phyloP scores from a whole-genome alignment of 23 tunicate genomes.

The Trididemnum nubilum region DNA sequence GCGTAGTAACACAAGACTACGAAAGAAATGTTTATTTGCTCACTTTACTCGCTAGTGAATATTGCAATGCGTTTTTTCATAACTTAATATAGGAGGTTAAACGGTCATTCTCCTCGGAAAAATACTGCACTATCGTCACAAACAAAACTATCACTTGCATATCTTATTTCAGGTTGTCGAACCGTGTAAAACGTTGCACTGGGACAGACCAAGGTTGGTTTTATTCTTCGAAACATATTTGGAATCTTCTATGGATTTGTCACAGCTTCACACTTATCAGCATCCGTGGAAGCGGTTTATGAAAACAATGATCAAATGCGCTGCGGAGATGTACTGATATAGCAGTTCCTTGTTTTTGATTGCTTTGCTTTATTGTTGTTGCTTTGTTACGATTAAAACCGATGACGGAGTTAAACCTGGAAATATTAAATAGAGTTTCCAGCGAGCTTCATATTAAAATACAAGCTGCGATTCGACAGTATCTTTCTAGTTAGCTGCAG shows the following conservation, averaged over 20 bases:
- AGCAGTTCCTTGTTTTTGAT: background rate
- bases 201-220: conserved; percentile 21
- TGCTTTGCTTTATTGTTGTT: background rate
- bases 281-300: conserved; percentile 47
- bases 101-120: too few species aligned
- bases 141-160: too few species aligned
- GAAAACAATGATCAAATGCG: conserved; percentile 36
- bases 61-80: too few species aligned
- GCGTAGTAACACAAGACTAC: too few species aligned
- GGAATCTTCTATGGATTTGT: conserved; percentile 4
- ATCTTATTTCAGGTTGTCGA: conserved; percentile 45
- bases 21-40: too few species aligned
- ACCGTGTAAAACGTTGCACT: conserved; percentile 37
- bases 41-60: too few species aligned
- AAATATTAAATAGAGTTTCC: too few species aligned
- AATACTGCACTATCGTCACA: too few species aligned
- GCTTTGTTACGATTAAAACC: conserved; percentile 53
- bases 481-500: too few species aligned
- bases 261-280: conserved; percentile 20
- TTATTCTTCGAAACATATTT: conserved; percentile 29
- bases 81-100: too few species aligned
- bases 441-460: too few species aligned
- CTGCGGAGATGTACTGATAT: conserved; percentile 46
- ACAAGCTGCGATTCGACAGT: too few species aligned
- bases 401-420: conserved; percentile 55